Evolutionary conservation across 1,140 invertebrate genomes (phyloP).

Genomic region (Ruditapes philippinarum): DNA sequence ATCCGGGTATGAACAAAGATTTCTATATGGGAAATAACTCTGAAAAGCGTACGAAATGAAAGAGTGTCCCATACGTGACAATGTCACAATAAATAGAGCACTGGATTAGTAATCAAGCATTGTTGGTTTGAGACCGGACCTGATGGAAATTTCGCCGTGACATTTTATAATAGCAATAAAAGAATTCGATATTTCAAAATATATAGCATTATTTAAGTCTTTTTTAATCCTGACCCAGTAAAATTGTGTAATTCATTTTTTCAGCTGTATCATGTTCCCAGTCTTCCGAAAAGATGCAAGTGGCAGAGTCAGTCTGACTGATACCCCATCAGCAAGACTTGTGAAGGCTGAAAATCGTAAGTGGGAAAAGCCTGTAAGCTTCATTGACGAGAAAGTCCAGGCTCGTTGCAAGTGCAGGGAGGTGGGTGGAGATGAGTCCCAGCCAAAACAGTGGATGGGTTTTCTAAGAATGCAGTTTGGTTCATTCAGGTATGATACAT

Average conservation of each 20-base stretch:
- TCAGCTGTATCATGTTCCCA: slow-evolving; percentile 52
- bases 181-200: background rate
- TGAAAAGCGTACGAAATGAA: too few relatives aligned
- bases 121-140: background rate
- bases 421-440: slow-evolving; percentile 33
- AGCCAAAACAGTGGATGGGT: slow-evolving; percentile 54
- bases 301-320: slow-evolving; percentile 31
- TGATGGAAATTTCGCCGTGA: background rate
- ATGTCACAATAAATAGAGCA: background rate
- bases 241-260: background rate
- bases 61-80: too few relatives aligned
- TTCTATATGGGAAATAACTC: too few relatives aligned
- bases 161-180: background rate
- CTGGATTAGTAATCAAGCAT: background rate
- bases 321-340: slow-evolving; percentile 11
- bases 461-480: slow-evolving; percentile 45
- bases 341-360: slow-evolving; percentile 44
- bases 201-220: background rate
- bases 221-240: background rate
- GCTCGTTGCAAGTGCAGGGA: slow-evolving; percentile 49
- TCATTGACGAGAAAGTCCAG: background rate
- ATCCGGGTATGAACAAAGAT: too few relatives aligned
- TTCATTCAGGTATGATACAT: slow-evolving; percentile 42
- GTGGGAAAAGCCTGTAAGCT: background rate
- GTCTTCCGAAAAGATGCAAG: slow-evolving; percentile 28